Base-by-base conservation (phyloP, 2,888 invertebrate genomes). In the Barypeithes pellucidus region DNA sequence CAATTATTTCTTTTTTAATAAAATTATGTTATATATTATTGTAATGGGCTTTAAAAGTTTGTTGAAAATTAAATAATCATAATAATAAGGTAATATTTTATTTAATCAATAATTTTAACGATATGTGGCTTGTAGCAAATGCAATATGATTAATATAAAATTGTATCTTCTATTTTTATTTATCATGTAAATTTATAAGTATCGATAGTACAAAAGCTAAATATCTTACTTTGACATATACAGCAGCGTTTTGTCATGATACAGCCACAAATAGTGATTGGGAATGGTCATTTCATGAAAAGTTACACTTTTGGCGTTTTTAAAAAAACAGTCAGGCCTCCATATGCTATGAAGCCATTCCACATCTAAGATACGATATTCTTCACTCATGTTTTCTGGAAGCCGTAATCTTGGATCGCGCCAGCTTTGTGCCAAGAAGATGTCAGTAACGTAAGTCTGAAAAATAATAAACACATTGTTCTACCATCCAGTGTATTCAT, bases 201-300 rank as follows among this genome's bases (percentile, higher is more conserved):
- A n/a, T n/a, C n/a, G n/a, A n/a, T n/a, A n/a, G n/a, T n/a, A n/a
- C n/a, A n/a, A n/a, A n/a, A n/a, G n/a, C n/a, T n/a, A n/a, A n/a
- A n/a, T n/a, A n/a, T 47, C 91, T 89, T 86, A 95, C 94, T 96
- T 96, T 43, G 95, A 95, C 95, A 96, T 96, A 85, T 96, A 96
- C 29, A 96, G 90, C 75, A 96, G 87, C 0, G 95, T 95, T 86
- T 96, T 96, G 84, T 96, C 96, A 81, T 95, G 95, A 81, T 96
- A 96, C 73, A 96, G 86, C 95, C 96, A 96, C 11, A 96, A 88
- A 84, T 96, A 96, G 85, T 96, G 96, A 84, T 96, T 96, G 0
- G 96, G 96, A 84, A 96, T 95, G 84, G 95, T 95, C 95, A 96
- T 96, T 87, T 96, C 95, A 80, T 96, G 96, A 82, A 96, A 96